Base-by-base conservation (phyloP, 2,888 invertebrate species). In the Tetranychus piercei region DNA sequence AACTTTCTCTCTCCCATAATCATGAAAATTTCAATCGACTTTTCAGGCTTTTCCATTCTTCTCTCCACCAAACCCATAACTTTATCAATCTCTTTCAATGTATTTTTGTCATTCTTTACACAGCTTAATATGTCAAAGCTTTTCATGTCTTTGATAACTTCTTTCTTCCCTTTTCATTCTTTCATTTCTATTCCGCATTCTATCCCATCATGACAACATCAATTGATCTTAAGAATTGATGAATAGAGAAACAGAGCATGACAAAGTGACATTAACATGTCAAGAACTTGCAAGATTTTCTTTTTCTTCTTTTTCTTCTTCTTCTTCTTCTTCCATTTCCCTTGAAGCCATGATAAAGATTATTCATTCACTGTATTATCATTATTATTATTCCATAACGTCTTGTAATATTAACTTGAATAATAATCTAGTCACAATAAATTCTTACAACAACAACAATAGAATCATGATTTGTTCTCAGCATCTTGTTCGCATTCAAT, bases 251-350 rank as follows among this genome's bases (percentile, higher is more conserved):
- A 15, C 55, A 55, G 55, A 55, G 55, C 55, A 55, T 55, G 55
- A 55, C 55, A 55, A 55, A 55, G 55, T 55, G 55, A 55, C 55
- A 55, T 55, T 55, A 55, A 55, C 55, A 55, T 55, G 55, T 55
- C 55, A 55, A 55, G 55, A 55, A 55, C 55, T 55, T 55, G 55
- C 1, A 55, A 15, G 15, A 15, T 55, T 55, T 55, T 55, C 15
- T 15, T 15, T 55, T 9, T 9, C 9, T 45, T 9, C 9, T 45
- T 9, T 0, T 55, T 15, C 15, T 55, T 55, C 55, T 15, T 55
- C 55, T 15, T 55, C 55, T 15, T 55, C 55, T 55, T 55, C 15
- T 55, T 15, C 55, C 55, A 55, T 55, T 55, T 55, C 55, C 55
- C 55, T 55, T 55, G 55, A 55, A 55, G 55, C 55, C 55, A 55